phyloP scores from a whole-genome alignment of 1,140 invertebrate species.

The Delia radicum region DNA sequence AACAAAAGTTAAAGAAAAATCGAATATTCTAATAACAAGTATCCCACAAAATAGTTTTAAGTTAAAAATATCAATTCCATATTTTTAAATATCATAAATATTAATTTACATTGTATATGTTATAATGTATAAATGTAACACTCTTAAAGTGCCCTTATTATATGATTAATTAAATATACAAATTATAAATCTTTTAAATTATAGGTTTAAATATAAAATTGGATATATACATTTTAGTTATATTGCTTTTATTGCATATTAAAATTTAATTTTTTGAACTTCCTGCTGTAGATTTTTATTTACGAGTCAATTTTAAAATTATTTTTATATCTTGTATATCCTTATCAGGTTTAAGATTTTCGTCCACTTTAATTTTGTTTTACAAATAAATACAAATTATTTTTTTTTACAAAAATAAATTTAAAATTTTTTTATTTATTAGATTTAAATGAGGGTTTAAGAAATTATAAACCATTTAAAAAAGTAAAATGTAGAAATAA shows the following conservation, averaged over 20 bases:
- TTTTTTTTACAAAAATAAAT: too few relatives aligned
- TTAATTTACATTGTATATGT: not conserved
- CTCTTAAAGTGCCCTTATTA: conserved; percentile 21
- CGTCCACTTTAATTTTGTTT: too few relatives aligned
- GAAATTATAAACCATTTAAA: too few relatives aligned
- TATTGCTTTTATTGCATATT: not conserved
- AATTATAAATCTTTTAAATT: not conserved
- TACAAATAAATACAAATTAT: too few relatives aligned
- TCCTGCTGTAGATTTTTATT: too few relatives aligned
- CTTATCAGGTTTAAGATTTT: not conserved
- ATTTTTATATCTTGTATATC: not conserved
- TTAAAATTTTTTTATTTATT: too few relatives aligned
- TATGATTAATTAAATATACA: not conserved
- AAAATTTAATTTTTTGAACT: too few relatives aligned
- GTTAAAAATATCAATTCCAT: not conserved
- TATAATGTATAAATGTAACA: not conserved
- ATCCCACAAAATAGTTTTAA: not conserved
- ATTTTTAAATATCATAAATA: not conserved
- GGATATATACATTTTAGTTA: too few relatives aligned
- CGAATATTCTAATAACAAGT: not conserved
- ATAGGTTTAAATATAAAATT: not conserved
- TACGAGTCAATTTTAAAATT: not conserved
- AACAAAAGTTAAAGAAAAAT: not conserved
- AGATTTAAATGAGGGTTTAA: too few relatives aligned
- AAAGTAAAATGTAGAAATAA: too few relatives aligned